Conservation (phyloP, 2,113 vertebrate genomes). For the Hirundichthys speculiger region DNA sequence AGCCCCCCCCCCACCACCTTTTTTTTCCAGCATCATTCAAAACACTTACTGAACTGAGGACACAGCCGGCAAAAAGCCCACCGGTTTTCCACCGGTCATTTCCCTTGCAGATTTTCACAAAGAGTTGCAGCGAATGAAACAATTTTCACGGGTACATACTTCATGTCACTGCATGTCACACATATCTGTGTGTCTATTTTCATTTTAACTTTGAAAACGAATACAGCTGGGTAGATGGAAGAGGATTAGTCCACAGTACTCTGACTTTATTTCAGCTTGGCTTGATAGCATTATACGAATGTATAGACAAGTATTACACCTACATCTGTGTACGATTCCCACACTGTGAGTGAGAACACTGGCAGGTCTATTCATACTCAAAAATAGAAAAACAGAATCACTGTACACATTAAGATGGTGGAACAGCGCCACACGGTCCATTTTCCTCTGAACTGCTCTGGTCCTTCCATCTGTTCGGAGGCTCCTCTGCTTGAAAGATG, state of each 20-base stretch:
- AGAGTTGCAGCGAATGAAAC: conserved; percentile 37
- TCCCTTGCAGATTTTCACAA: conserved; percentile 33
- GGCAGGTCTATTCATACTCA: conserved; percentile 53
- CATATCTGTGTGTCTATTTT: conserved; percentile 40
- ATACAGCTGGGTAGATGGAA: conserved; percentile 43
- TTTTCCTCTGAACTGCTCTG: conserved; percentile 40
- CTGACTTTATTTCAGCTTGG: conserved; percentile 50
- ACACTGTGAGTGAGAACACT: conserved; percentile 32
- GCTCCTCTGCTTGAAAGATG: conserved; percentile 28
- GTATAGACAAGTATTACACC: conserved; percentile 54
- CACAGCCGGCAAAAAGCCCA: conserved; percentile 42
- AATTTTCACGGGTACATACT: conserved; percentile 37
- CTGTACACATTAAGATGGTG: conserved; percentile 68
- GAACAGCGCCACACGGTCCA: conserved; percentile 30
- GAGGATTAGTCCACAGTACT: conserved; percentile 56
- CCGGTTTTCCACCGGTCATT: conserved; percentile 15
- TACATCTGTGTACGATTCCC: conserved; percentile 34
- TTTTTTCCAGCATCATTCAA: conserved; percentile 44
- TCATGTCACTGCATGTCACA: conserved; percentile 38
- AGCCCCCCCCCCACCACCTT: conserved; percentile 5
- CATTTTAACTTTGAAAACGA: conserved; percentile 40
- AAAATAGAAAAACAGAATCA: conserved; percentile 60
- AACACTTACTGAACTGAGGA: conserved; percentile 48
- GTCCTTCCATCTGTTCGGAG: conserved; percentile 50
- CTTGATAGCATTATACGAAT: conserved; percentile 58